These are phyloP conservation scores for Myanophis thanlyinensis DNA, from an alignment of 2,113 vertebrate species.

Conservation along the genomic window DNA sequence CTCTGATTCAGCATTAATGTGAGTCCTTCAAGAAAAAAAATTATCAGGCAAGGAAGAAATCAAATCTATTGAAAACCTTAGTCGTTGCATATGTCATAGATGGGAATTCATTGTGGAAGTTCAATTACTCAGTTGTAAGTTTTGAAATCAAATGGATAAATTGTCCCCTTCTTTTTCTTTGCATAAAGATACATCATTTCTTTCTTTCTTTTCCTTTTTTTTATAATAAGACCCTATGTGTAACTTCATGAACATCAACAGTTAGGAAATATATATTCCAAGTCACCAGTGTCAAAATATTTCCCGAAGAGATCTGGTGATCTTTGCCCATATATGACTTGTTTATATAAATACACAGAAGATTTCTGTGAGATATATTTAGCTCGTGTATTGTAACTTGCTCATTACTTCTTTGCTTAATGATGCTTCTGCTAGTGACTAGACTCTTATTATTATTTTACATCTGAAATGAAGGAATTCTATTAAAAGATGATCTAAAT, in stretches of 20 bases:
- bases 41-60: not conserved
- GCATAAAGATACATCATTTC: not conserved
- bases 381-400: conserved; percentile 9
- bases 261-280: not conserved
- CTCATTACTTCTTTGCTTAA: conserved; percentile 25
- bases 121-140: not conserved
- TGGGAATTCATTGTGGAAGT: not conserved
- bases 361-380: conserved; percentile 16
- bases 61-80: not conserved
- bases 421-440: conserved; percentile 5
- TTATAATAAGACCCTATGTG: not conserved
- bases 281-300: conserved; percentile 5
- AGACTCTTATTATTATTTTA: not conserved
- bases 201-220: not conserved
- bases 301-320: not conserved
- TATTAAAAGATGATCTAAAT: conserved; percentile 21
- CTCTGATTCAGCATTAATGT: not conserved
- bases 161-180: not conserved
- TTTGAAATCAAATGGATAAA: conserved; percentile 4
- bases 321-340: conserved; percentile 6
- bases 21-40: not conserved
- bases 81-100: not conserved
- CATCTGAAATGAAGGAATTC: conserved; percentile 14
- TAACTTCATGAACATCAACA: not conserved
- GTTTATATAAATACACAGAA: conserved; percentile 13